Evolutionary conservation across 2,797 vertebrate species (phyloP).

Genomic region (Macropodus opercularis): DNA sequence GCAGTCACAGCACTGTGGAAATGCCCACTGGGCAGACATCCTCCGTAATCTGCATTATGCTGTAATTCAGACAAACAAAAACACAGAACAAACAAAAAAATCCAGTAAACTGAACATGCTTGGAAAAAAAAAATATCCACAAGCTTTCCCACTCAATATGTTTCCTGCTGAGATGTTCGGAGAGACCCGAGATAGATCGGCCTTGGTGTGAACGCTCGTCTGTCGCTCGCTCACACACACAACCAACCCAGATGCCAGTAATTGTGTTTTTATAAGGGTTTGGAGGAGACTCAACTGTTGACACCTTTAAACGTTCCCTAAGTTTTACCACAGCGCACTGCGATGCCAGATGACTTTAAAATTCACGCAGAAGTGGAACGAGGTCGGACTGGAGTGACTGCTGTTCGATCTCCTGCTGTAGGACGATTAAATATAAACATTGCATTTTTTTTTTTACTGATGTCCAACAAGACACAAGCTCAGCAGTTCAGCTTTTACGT

Average conservation of each 20-base stretch:
- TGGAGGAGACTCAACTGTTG: conserved; percentile 24
- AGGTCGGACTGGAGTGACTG: conserved; percentile 18
- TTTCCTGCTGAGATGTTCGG: conserved; percentile 5
- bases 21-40: conserved; percentile 44
- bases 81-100: conserved; percentile 5
- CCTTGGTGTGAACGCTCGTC: conserved; percentile 15
- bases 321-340: conserved; percentile 26
- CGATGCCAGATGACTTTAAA: conserved; percentile 34
- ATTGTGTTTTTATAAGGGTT: conserved; percentile 21
- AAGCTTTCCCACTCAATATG: conserved; percentile 5
- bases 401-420: conserved; percentile 13
- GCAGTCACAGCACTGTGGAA: conserved; percentile 53
- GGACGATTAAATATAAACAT: conserved; percentile 18
- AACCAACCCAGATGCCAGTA: conserved; percentile 43
- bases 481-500: background rate
- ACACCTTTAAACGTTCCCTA: conserved; percentile 35
- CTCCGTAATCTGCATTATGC: conserved; percentile 10
- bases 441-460: background rate
- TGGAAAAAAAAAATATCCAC: background rate
- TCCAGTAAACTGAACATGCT: conserved; percentile 8
- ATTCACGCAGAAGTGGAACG: conserved; percentile 23
- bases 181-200: background rate
- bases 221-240: background rate
- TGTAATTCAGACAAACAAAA: conserved; percentile 12
- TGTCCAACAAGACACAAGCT: background rate